phyloP scores from a whole-genome alignment of 2,797 vertebrate genomes.

The Spondyliosoma cantharus region DNA sequence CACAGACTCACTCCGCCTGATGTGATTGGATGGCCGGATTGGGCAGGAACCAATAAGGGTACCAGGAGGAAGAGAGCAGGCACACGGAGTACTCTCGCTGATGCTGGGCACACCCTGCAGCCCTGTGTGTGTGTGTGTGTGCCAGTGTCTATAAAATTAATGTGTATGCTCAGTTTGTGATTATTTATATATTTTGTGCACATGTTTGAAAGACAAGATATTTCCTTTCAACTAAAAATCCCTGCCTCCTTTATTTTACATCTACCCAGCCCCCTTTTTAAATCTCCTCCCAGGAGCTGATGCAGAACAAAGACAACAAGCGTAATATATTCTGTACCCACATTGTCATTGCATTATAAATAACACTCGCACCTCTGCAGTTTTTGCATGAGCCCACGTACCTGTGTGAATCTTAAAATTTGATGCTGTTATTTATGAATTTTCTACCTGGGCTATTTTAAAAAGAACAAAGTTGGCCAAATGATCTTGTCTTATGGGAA shows the following conservation, averaged over 20 bases:
- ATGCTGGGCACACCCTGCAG: conserved; percentile 77
- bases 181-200: conserved; percentile 58
- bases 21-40: conserved; percentile 75
- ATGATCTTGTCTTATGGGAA: conserved; percentile 5
- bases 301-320: conserved; percentile 67
- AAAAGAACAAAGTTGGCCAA: background rate
- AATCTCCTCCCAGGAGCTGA: conserved; percentile 52
- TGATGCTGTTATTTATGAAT: conserved; percentile 20
- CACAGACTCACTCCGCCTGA: conserved; percentile 63
- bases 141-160: conserved; percentile 33
- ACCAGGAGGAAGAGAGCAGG: conserved; percentile 65
- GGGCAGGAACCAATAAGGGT: conserved; percentile 76
- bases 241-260: conserved; percentile 43
- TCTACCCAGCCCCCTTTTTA: conserved; percentile 51
- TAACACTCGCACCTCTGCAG: conserved; percentile 35
- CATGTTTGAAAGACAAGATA: conserved; percentile 41
- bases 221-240: conserved; percentile 57
- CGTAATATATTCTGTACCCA: conserved; percentile 57
- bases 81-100: conserved; percentile 65
- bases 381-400: conserved; percentile 23
- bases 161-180: conserved; percentile 33
- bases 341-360: conserved; percentile 66
- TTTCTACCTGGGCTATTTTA: conserved; percentile 34
- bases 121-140: conserved; percentile 34
- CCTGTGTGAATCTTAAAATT: conserved; percentile 36